Base-by-base conservation (phyloP, 2,797 vertebrate species). In the Brachyrhaphis roseni region DNA sequence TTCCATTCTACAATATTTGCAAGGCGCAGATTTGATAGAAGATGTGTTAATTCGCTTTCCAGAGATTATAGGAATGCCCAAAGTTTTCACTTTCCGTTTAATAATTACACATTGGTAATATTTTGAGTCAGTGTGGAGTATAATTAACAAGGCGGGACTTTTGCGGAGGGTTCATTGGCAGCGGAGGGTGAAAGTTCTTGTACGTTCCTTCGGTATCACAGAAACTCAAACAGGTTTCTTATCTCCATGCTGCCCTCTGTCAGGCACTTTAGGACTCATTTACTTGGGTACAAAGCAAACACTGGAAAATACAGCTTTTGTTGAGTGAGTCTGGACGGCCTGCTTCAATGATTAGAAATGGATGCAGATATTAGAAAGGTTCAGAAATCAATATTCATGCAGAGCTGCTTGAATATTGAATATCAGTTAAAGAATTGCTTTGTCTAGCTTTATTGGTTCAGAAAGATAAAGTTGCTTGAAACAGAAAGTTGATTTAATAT, bases 221-320 rank as follows among this genome's bases (percentile, higher is more conserved):
- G 91, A 93, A 92, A 92, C 89, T 87, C 89, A 88, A 88, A 91
- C 74, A 71, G 76, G 74, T 16, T 36, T 76, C 81, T 84, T 92
- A 92, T 92, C 92, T 76, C 53, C 39, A 49, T 76, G 83, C 76
- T 62, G 4, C 26, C 41, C 77, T 75, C 78, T 71, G 68, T 78
- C 79, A 82, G 84, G 74, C 76, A 55, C 73, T 90, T 77, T 82
- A 88, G 82, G 87, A 87, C 88, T 84, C 72, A 75, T 76, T 89
- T 83, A 87, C 78, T 73, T 20, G 75, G 75, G 57, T 77, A 57
- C 70, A 74, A 34, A 85, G 49, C 66, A 89, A 91, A 91, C 79
- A 88, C 11, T 1, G 72, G 41, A 90, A 82, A 90, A 84, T 47
- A 23, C 62, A 75, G 87, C 81, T 84, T 81, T 87, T 87, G 81